Conservation (phyloP, 2,113 vertebrate genomes). For the Probosciger aterrimus region DNA sequence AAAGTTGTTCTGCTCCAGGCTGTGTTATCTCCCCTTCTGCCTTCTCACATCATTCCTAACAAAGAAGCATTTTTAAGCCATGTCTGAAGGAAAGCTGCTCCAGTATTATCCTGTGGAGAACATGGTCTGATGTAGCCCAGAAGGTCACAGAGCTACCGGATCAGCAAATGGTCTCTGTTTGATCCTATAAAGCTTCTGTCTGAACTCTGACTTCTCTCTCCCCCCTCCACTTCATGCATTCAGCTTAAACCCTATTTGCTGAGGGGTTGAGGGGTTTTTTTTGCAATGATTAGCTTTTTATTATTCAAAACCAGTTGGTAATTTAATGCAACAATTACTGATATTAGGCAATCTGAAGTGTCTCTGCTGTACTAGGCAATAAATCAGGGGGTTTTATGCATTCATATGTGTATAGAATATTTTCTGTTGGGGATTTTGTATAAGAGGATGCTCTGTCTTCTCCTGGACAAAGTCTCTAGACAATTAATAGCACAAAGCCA, state of each 20-base stretch:
- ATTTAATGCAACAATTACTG: background rate
- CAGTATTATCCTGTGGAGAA: background rate
- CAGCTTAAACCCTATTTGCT: background rate
- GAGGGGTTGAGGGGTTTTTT: background rate
- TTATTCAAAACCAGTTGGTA: background rate
- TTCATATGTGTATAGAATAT: background rate
- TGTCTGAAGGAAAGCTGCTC: background rate
- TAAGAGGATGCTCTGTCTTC: background rate
- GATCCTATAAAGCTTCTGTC: background rate
- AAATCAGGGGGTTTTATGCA: background rate
- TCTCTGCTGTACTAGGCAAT: background rate
- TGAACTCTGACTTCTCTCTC: background rate
- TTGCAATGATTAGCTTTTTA: background rate
- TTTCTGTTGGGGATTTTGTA: background rate
- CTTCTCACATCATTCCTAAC: background rate
- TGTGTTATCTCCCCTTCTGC: background rate
- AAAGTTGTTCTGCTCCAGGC: background rate
- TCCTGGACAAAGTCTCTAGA: background rate
- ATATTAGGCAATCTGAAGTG: background rate
- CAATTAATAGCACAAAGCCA: background rate
- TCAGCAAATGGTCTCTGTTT: background rate
- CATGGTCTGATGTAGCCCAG: background rate
- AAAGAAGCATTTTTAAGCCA: background rate
- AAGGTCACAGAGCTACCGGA: background rate
- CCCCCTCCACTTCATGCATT: background rate